phyloP scores from a whole-genome alignment of 2,888 invertebrate genomes.

The Tricholauxania praeusta region DNA sequence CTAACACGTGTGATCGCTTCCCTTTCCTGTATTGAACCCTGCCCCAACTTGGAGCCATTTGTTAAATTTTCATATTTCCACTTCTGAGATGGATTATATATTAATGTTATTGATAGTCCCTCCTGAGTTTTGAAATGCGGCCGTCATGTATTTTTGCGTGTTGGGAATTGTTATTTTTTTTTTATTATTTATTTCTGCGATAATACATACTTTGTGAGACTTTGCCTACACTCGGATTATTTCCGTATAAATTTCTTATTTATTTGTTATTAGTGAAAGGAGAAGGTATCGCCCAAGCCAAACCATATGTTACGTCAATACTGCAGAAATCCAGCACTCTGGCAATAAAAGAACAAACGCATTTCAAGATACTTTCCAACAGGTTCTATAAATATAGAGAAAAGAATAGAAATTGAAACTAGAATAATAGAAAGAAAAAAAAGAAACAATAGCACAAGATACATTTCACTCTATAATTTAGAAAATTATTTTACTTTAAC shows the following conservation, averaged over 20 bases:
- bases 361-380: constrained; percentile 17
- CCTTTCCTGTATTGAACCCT: too few species aligned
- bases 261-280: neutral
- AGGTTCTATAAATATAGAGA: constrained; percentile 6
- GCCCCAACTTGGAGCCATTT: too few species aligned
- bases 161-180: too few species aligned
- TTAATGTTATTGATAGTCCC: too few species aligned
- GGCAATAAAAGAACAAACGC: neutral
- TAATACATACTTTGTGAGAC: too few species aligned
- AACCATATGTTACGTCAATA: neutral
- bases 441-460: constrained; percentile 8
- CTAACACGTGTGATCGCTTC: too few species aligned
- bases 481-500: constrained; percentile 1
- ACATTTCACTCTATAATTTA: constrained; percentile 24
- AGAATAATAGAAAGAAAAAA: constrained; percentile 7
- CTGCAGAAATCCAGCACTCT: neutral
- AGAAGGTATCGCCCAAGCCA: neutral
- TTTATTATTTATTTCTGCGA: too few species aligned
- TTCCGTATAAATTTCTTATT: neutral
- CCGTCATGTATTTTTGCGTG: too few species aligned
- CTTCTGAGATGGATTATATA: too few species aligned
- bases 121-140: too few species aligned
- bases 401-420: constrained; percentile 5
- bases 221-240: too few species aligned
- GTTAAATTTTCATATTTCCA: too few species aligned